Base-by-base conservation (phyloP, 1,140 invertebrate species). In the Diabrotica virgifera region DNA sequence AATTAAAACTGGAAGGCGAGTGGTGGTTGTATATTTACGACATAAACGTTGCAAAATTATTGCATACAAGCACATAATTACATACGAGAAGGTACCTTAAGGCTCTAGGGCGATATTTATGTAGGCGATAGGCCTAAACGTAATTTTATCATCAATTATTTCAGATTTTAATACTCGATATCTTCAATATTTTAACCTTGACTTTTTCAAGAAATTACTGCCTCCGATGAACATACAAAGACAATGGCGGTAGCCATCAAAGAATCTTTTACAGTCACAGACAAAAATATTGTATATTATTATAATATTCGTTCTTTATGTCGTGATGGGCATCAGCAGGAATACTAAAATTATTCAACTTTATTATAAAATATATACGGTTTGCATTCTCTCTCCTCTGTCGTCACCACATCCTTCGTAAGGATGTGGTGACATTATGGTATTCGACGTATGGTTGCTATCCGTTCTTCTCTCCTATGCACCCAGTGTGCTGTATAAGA, bases 111-210 rank as follows among this genome's bases (percentile, higher is more conserved):
- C 62, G 40, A 63, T 55, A 58, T 63, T 63, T 57, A 63, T 57
- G 62, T 63, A 63, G 62, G 62, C 62, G 55, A 63, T 63, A 58
- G 62, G 40, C 14, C 54, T 63, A 50, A 46, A 58, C 62, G 46
- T 57, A 57, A 63, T 57, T 63, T 63, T 58, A 58, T 63, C 53
- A 63, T 63, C 62, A 63, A 63, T 63, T 63, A 63, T 63, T 62
- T 54, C 36, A 62, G 60, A 62, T 62, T 62, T 62, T 62, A 62
- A 62, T 62, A 35, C 11, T 62, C 38, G 60, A 62, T 62, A 62
- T 62, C 60, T 54, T 53, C 12, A 46, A 36, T 53, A 54, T 53
- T 54, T 37, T 62, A 54, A 62, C 60, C 60, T 62, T 62, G 60
- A 54, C 24, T 62, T 54, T 62, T 46, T 54, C 12, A 54, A 52